Conservation (phyloP, 2,797 vertebrate species). For the Microtus californicus region DNA sequence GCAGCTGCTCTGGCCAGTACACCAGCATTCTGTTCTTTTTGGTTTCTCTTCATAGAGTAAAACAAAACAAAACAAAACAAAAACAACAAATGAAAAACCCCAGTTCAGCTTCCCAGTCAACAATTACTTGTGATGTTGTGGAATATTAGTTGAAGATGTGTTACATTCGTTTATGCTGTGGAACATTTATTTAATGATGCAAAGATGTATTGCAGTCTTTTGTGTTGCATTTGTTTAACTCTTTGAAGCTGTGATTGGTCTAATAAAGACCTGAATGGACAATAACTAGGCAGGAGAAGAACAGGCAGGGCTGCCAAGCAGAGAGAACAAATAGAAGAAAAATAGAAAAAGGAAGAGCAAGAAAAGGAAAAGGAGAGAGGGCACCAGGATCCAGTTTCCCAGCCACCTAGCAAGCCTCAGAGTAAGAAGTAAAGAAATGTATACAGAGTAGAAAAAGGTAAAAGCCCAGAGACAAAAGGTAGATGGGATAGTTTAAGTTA, state of each 20-base stretch:
- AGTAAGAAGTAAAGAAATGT: no score
- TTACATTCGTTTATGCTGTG: not conserved
- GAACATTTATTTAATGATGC: not conserved
- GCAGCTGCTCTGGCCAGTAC: slow-evolving; percentile 54
- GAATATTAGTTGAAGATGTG: not conserved
- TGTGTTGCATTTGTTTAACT: not conserved
- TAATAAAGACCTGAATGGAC: not conserved
- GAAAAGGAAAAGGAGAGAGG: no score
- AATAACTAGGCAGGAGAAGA: not conserved
- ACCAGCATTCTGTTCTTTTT: slow-evolving; percentile 6
- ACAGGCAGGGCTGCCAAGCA: not conserved
- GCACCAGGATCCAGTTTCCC: no score
- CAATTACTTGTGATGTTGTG: not conserved
- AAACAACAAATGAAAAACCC: slow-evolving; percentile 45
- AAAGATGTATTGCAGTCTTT: not conserved
- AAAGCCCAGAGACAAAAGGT: no score
- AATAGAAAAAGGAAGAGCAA: no score
- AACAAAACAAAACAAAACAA: slow-evolving; percentile 20
- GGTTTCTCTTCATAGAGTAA: slow-evolving; percentile 51
- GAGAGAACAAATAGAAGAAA: not conserved
- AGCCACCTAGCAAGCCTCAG: no score
- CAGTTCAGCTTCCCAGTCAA: not conserved
- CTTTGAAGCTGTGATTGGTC: not conserved
- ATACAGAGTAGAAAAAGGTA: no score
- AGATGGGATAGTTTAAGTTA: not conserved